Percentiles rank a stretch among this genome's conserved stretches.
phyloP scores from a whole-genome alignment of 2,113 vertebrate species.

The Macaca fascicularis region T2T-MFA8v1.1 NC_088379.1:25316501-25317000 shows the following conservation, averaged over 20 bases:
- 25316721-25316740: no score
- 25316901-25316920: not conserved
- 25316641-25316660: no score
- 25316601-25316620: no score
- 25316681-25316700: no score
- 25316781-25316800: not conserved
- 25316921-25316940: not conserved
- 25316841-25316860: not conserved
- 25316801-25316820: accelerated
- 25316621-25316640: no score
- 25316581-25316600: no score
- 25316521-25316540: no score
- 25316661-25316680: no score
- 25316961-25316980: not conserved
- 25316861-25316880: not conserved
- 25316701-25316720: no score
- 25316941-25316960: not conserved
- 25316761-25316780: not conserved
- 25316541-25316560: no score
- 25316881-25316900: not conserved
- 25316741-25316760: not conserved
- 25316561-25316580: no score
- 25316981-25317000: not conserved
- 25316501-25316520: no score
- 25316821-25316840: not conserved